Base-by-base conservation (phyloP, 2,888 invertebrate genomes). In the Drosophila colorata region DNA sequence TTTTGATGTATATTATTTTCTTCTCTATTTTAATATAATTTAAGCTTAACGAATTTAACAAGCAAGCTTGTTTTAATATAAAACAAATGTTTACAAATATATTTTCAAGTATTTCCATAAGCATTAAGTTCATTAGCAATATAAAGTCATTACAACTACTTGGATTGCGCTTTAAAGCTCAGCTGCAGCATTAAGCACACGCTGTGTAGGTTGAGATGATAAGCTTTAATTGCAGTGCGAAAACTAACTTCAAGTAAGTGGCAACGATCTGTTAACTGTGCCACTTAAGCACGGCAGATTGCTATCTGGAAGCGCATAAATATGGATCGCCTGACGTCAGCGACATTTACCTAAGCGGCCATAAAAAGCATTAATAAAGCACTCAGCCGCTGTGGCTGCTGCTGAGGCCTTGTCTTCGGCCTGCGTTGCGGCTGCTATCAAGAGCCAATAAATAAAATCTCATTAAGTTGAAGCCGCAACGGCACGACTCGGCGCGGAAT, bases 401-500 rank as follows among this genome's bases (percentile, higher is more conserved):
- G 47, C 20, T 51, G 44, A 51, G 51, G 38, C 61, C 46, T 35
- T 68, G 60, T 51, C 46, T 58, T 63, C 37, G 49, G 53, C 35
- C 14, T 14, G 20, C 13, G 41, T 44, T 70, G 53, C 14, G 65
- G 56, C 67, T 63, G 72, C 69, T 80, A 77, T 83, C 85, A 69
- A 71, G 74, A 77, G 72, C 75, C 86, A 85, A 83, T 83, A 86
- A 86, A 83, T 74, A 70, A 83, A 83, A 83, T 86, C 83, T 83
- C 83, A 83, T 83, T 83, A 83, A 80, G 68, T 83, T 80, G 55
- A 78, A 74, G 73, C 74, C 75, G 66, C 67, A 68, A 68, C 51
- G 44, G 77, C 53, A 55, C 57, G 53, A 43, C 33, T 46, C 18
- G n/a, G 18, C 13, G 52, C 13, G 46, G 43, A 46, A 35, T 55